Percentiles rank a stretch among this genome's conserved stretches.
phyloP scores from a whole-genome alignment of 2,888 invertebrate genomes.

The Philereme transversata region DNA sequence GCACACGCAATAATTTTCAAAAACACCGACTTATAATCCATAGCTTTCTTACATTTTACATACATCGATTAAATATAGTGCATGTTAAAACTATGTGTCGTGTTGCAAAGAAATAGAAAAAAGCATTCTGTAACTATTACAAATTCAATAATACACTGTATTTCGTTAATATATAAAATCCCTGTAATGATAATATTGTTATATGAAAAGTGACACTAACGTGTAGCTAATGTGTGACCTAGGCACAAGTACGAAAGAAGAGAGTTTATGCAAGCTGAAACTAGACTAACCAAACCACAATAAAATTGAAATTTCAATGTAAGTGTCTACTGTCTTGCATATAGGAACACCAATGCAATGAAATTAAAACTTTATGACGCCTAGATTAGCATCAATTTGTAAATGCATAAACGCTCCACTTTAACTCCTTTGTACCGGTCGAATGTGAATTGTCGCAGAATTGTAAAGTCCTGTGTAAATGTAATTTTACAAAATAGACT shows the following conservation, averaged over 20 bases:
- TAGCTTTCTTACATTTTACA: conserved; percentile 35
- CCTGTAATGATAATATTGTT: conserved; percentile 83
- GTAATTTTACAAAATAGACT: conserved; percentile 80
- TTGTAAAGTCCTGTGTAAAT: conserved; percentile 54
- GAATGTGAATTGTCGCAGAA: conserved; percentile 44
- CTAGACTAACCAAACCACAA: conserved; percentile 19
- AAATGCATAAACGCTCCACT: conserved; percentile 29
- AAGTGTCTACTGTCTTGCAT: conserved; percentile 8
- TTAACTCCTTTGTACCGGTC: conserved; percentile 20
- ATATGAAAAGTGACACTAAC: conserved; percentile 65
- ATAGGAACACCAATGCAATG: conserved; percentile 22
- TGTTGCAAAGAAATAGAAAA: conserved; percentile 53
- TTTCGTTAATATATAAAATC: conserved; percentile 82
- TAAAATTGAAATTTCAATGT: conserved; percentile 26
- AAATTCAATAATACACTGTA: conserved; percentile 70
- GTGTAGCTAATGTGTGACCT: conserved; percentile 39
- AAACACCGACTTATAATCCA: conserved; percentile 30
- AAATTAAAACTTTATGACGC: conserved; percentile 26
- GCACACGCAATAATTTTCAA: conserved; percentile 65
- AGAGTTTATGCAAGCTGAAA: conserved; percentile 25
- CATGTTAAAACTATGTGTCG: conserved; percentile 35
- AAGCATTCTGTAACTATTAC: conserved; percentile 77
- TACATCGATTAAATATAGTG: conserved; percentile 40
- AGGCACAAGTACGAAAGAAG: conserved; percentile 13
- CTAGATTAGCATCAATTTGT: conserved; percentile 21